Base-by-base conservation (phyloP, 2,888 invertebrate genomes). In the Spialia ferax region DNA sequence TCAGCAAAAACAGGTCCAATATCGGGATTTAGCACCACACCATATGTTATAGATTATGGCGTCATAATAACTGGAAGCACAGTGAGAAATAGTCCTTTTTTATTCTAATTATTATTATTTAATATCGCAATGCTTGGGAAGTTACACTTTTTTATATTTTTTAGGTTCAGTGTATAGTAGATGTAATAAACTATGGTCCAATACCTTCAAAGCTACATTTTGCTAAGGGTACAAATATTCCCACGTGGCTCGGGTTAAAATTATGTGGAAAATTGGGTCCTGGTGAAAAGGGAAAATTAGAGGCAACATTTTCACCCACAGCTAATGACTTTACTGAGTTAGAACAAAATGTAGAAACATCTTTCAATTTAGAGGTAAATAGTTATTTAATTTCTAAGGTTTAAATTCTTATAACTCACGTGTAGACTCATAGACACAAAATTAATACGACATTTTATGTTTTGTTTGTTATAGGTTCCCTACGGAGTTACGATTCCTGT, bases 401-500 rank as follows among this genome's bases (percentile, higher is more conserved):
- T 7, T 48, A 0, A 2, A 18, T 18, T 5, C 15, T n/a, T n/a
- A 18, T 48, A 48, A 18, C 7, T 18, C 1, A 48, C 38, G 18
- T 48, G 3, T 18, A 18, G 7, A n/a, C n/a, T n/a, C n/a, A n/a
- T n/a, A n/a, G n/a, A n/a, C n/a, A n/a, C n/a, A n/a, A n/a, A n/a
- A n/a, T n/a, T n/a, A n/a, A n/a, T n/a, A n/a, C n/a, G n/a, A n/a
- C n/a, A n/a, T n/a, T n/a, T n/a, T n/a, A n/a, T n/a, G n/a, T n/a
- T n/a, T n/a, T n/a, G n/a, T n/a, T 18, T 20, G 29, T 50, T 1
- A 52, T 69, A 95, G 95, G 94, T 96, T 5, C 89, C 88, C 0
- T 94, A 94, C 75, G 96, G 96, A 18, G 90, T 94, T 20, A 93
- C 86, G n/a, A 94, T 96, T 68, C 95, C 95, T 0, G 81, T 96